These are phyloP conservation scores for Eristalis tenax DNA, from an alignment of 2,888 invertebrate species.

Conservation along the genomic window DNA sequence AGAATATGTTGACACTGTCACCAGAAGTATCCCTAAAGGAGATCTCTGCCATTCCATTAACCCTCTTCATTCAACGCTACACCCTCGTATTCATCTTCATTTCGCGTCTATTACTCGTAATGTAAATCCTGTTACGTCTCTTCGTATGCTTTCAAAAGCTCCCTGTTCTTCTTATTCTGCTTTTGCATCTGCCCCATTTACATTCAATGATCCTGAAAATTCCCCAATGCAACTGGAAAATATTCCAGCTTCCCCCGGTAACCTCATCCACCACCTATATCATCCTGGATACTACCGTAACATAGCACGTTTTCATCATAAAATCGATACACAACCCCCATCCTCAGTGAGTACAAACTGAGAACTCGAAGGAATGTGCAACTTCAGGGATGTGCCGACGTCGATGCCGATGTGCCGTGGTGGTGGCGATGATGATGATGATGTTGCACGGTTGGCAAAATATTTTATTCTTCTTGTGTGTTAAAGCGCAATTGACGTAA, in stretches of 20 bases:
- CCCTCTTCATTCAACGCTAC: neutral
- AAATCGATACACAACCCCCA: constrained; percentile 9
- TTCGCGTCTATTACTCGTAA: neutral
- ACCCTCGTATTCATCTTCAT: neutral
- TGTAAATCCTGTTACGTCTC: neutral
- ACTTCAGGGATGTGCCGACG: no score
- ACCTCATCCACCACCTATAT: neutral
- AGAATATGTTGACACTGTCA: no score
- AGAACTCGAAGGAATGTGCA: neutral
- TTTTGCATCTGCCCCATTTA: constrained; percentile 18
- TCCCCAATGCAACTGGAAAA: constrained; percentile 5
- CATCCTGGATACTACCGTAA: neutral
- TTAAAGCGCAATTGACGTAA: constrained; percentile 58
- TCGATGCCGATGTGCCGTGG: no score
- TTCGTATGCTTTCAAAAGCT: neutral
- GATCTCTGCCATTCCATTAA: neutral
- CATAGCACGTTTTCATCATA: neutral
- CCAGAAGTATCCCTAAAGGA: neutral
- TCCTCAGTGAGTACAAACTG: neutral
- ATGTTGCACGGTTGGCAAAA: constrained; percentile 3
- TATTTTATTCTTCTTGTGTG: constrained; percentile 8
- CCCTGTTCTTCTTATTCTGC: neutral
- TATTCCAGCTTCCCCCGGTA: neutral
- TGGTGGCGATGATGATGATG: constrained; percentile 8
- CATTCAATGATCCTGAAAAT: constrained; percentile 46